phyloP scores from a whole-genome alignment of 2,888 invertebrate genomes.

The Ormyrus nitidulus region DNA sequence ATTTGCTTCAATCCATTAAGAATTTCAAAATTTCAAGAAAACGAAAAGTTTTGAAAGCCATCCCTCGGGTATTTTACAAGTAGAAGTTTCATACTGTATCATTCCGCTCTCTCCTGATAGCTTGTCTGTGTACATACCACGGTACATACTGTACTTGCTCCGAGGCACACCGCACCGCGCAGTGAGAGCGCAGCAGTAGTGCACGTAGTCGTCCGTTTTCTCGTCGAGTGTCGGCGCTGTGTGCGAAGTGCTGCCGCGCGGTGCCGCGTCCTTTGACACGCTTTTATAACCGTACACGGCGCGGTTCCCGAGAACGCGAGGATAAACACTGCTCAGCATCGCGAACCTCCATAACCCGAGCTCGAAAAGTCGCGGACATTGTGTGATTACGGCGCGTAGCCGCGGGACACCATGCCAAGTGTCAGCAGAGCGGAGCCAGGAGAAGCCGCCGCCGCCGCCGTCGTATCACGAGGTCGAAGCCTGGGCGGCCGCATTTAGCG shows the following conservation, averaged over 20 bases:
- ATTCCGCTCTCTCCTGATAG: no score
- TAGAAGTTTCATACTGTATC: no score
- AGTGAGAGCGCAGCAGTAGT: background rate
- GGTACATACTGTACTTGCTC: no score
- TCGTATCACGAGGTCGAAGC: background rate
- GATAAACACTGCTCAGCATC: constrained; percentile 31
- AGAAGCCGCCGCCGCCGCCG: constrained; percentile 9
- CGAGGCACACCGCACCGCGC: background rate
- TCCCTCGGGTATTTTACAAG: no score
- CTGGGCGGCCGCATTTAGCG: constrained; percentile 41
- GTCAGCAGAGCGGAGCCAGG: constrained; percentile 55
- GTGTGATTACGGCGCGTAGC: constrained; percentile 56
- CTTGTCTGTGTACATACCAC: no score
- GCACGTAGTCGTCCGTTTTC: constrained; percentile 18
- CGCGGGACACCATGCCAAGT: constrained; percentile 63
- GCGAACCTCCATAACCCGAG: background rate
- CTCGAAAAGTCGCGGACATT: background rate
- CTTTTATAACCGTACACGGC: constrained; percentile 58
- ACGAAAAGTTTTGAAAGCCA: no score
- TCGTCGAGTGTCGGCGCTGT: constrained; percentile 17
- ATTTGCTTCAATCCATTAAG: no score
- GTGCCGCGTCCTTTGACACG: constrained; percentile 68
- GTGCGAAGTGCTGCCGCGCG: constrained; percentile 43
- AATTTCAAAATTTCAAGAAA: no score
- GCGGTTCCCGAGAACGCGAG: background rate